Evolutionary conservation across 2,113 vertebrate genomes (phyloP).

Genomic region (Chaetodon trifascialis): DNA sequence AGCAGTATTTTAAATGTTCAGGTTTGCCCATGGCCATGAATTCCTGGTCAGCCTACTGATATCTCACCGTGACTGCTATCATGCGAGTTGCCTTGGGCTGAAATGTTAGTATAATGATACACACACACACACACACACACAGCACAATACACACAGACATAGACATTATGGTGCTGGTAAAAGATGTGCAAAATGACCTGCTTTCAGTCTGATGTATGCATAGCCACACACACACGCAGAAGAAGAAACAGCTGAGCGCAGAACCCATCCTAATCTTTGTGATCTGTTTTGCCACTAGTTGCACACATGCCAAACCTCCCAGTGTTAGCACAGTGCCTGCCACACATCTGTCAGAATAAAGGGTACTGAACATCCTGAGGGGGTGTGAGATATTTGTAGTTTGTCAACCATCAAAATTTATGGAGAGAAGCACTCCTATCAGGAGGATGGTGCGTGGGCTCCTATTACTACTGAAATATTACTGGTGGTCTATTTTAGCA

Average conservation of each 20-base stretch:
- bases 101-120: constrained; percentile 13
- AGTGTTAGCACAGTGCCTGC: constrained; percentile 11
- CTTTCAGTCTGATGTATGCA: constrained; percentile 22
- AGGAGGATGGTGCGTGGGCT: constrained; percentile 38
- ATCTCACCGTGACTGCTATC: constrained; percentile 20
- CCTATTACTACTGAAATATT: constrained; percentile 37
- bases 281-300: constrained; percentile 39
- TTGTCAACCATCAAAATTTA: constrained; percentile 44
- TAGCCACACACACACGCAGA: not conserved
- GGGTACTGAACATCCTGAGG: constrained; percentile 19
- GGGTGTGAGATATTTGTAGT: constrained; percentile 41
- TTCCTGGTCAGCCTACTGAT: constrained; percentile 49
- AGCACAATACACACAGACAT: not conserved
- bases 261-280: constrained; percentile 17
- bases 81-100: constrained; percentile 19
- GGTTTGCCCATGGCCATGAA: constrained; percentile 45
- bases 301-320: constrained; percentile 20
- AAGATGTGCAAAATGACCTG: constrained; percentile 31
- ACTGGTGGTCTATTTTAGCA: constrained; percentile 32
- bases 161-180: constrained; percentile 15
- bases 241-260: constrained; percentile 31
- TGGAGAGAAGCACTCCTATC: constrained; percentile 39
- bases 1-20: constrained; percentile 42
- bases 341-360: constrained; percentile 40
- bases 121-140: not conserved